Evolutionary conservation across 2,113 vertebrate species (phyloP), one percentile per base, ranked within the genome.

Genomic region (Puffinus mauretanicus): DNA sequence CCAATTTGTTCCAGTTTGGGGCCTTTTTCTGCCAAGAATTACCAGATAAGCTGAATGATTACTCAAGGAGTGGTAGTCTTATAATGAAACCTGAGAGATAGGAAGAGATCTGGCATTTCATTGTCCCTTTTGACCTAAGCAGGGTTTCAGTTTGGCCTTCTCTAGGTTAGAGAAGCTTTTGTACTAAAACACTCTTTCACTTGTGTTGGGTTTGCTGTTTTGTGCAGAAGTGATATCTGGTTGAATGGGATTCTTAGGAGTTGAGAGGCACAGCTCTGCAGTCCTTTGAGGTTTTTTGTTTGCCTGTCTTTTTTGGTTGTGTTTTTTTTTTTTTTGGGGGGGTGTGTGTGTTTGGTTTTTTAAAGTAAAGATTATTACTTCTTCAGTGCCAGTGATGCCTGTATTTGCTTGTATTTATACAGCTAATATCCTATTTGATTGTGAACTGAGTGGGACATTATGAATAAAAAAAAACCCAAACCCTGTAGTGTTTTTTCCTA

Each of bases 131-230:
- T 80, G 60, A 95, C 86, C 60, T 77, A 46, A 88, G 72, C 58
- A 67, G 36, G 19, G 20, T 88, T 96, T 85, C 51, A 55, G 80
- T 73, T 86, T 95, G 89, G 94, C 94, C 88, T 91, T 78, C 51
- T 77, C 51, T 77, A 67, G 61, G 8, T 67, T 86, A 60, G 38
- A 60, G 65, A 81, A 75, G 55, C 76, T 96, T 94, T 90, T 90
- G 86, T 93, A 60, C 42, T 90, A 55, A 83, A 70, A 27, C 20
- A 34, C 24, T 81, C 34, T 73, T 82, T 83, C 18, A 17, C 38
- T 95, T 96, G 38, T 62, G 32, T 86, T 90, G 51, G 19, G 65
- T 70, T 46, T 73, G 2, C 82, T 57, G 49, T 73, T 93, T 27
- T 72, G 26, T 71, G 64, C 62, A 88, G 51, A 86, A 93, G 54